Evolutionary conservation across 2,113 vertebrate species (phyloP).

Genomic region (Desmodus rotundus): DNA sequence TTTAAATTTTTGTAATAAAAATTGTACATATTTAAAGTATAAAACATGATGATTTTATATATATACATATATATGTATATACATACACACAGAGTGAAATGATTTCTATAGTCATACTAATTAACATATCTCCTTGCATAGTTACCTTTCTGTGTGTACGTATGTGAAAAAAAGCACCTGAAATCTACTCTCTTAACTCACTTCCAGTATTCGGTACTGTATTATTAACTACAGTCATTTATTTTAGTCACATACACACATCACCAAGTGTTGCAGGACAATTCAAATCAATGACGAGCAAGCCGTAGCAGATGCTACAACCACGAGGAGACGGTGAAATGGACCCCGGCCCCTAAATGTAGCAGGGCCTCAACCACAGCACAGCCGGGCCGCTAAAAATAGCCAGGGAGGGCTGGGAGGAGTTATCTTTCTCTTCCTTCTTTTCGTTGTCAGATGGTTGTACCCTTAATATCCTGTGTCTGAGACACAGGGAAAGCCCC

Average conservation of each 20-base stretch:
- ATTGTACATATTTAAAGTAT: background rate
- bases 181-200: background rate
- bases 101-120: background rate
- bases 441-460: background rate
- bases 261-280: background rate
- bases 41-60: background rate
- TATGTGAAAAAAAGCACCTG: background rate
- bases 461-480: background rate
- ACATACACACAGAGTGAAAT: background rate
- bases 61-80: background rate
- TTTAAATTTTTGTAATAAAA: background rate
- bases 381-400: background rate
- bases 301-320: background rate
- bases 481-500: background rate
- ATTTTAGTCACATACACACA: slow-evolving; percentile 1
- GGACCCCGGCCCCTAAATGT: background rate
- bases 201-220: background rate
- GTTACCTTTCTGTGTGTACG: background rate
- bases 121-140: background rate
- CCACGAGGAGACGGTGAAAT: background rate
- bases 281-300: background rate
- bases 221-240: background rate
- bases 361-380: background rate
- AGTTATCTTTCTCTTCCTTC: background rate
- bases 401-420: background rate